phyloP scores from a whole-genome alignment of 2,888 invertebrate genomes.

The Thera britannica region DNA sequence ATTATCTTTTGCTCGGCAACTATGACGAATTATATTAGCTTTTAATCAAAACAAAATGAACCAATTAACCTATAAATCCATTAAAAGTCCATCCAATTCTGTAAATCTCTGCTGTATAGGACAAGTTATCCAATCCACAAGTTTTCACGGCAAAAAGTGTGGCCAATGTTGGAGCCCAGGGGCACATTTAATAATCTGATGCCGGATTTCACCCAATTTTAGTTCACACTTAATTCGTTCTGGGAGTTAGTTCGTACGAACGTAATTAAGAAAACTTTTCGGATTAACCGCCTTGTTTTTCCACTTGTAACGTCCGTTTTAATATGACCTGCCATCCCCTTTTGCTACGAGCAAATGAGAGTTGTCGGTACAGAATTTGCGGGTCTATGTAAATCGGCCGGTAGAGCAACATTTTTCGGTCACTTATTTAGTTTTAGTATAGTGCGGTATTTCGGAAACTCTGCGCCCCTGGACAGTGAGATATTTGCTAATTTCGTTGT shows the following conservation, averaged over 20 bases:
- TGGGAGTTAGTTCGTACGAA: slow-evolving; percentile 78
- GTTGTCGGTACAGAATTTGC: slow-evolving; percentile 30
- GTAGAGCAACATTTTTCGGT: slow-evolving; percentile 71
- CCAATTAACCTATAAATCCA: too few species aligned
- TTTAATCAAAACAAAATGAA: too few species aligned
- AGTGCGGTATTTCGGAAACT: slow-evolving; percentile 69
- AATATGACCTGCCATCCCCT: slow-evolving; percentile 49
- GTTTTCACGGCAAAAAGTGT: slow-evolving; percentile 27
- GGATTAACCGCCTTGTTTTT: slow-evolving; percentile 80
- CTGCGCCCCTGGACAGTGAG: slow-evolving; percentile 75
- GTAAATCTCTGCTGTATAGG: too few species aligned
- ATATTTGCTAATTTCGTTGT: slow-evolving; percentile 80
- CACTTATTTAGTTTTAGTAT: slow-evolving; percentile 79
- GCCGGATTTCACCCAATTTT: slow-evolving; percentile 71
- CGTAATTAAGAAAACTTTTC: slow-evolving; percentile 82
- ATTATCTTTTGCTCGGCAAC: too few species aligned
- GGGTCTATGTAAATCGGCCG: slow-evolving; percentile 58
- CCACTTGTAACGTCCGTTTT: slow-evolving; percentile 61
- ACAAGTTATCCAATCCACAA: neutral
- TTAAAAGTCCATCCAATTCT: too few species aligned
- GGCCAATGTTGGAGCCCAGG: slow-evolving; percentile 29
- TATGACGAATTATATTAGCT: too few species aligned
- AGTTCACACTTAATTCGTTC: slow-evolving; percentile 74
- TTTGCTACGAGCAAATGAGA: slow-evolving; percentile 27
- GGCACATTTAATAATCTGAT: slow-evolving; percentile 64